Evolutionary conservation across 2,797 vertebrate genomes (phyloP).

Genomic region (Darevskia mixta): DNA sequence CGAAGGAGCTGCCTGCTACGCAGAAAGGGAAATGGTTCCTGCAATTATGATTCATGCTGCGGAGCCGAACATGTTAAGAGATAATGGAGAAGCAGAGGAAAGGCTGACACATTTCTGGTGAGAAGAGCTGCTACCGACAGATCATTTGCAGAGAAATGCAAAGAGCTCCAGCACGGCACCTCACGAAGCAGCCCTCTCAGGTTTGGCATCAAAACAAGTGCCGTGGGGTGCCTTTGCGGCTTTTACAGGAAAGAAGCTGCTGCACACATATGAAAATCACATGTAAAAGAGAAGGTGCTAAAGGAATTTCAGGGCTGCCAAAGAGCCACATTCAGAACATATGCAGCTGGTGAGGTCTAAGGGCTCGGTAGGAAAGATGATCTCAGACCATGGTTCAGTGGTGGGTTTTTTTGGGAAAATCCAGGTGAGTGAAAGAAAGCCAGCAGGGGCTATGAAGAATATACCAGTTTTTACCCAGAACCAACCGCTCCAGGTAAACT

Average conservation of each 20-base stretch:
- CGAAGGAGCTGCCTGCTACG: neutral
- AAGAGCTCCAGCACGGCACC: neutral
- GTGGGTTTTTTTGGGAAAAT: neutral
- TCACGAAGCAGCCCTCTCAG: neutral
- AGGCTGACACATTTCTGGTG: neutral
- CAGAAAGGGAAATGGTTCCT: slow-evolving; percentile 31
- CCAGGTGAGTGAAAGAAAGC: neutral
- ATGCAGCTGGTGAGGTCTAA: neutral
- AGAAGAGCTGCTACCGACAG: neutral
- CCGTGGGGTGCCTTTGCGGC: no score
- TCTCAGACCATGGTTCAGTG: no score
- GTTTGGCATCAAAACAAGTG: neutral
- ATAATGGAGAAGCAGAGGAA: slow-evolving; percentile 4
- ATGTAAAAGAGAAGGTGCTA: neutral
- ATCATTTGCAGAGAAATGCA: neutral
- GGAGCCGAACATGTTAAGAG: slow-evolving; percentile 12
- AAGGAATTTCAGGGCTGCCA: neutral
- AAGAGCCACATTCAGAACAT: neutral
- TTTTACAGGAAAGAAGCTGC: neutral
- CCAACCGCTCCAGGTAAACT: neutral
- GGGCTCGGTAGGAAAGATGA: neutral
- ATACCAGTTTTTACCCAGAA: neutral
- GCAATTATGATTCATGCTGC: slow-evolving; percentile 48
- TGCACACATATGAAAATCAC: neutral
- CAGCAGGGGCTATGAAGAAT: neutral